A percentile compares a stretch with the other conserved stretches of the same genome.
Conservation (phyloP, 2,113 vertebrate species). For the Phylloscopus trochilus region DNA sequence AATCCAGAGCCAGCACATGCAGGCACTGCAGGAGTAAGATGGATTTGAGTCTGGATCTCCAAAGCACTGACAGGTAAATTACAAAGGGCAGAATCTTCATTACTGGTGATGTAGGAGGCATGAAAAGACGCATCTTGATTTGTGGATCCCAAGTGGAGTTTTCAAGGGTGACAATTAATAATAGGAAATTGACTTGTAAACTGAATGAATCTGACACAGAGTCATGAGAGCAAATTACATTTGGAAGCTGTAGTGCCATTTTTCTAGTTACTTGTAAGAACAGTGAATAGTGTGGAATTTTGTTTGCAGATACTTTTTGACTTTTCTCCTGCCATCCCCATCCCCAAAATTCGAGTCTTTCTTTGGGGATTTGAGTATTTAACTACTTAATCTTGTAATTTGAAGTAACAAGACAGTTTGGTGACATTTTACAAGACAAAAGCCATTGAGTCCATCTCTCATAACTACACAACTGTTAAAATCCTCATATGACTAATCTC, state of each 20-base stretch:
- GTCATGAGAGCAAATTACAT: slow-evolving; percentile 57
- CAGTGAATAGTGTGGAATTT: background rate
- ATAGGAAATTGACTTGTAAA: slow-evolving; percentile 25
- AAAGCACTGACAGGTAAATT: background rate
- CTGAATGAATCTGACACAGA: slow-evolving; percentile 43
- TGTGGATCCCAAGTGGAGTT: slow-evolving; percentile 36
- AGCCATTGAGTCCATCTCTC: slow-evolving; percentile 62
- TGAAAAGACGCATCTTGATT: slow-evolving; percentile 5
- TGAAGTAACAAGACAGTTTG: slow-evolving; percentile 61
- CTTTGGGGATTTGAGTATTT: slow-evolving; percentile 29
- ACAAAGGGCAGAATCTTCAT: slow-evolving; percentile 30
- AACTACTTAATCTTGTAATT: slow-evolving; percentile 50
- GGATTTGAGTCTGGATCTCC: slow-evolving; percentile 10
- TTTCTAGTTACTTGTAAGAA: background rate
- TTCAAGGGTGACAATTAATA: slow-evolving; percentile 55
- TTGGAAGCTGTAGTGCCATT: slow-evolving; percentile 44
- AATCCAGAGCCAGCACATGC: background rate
- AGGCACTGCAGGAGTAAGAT: background rate
- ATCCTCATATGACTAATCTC: slow-evolving; percentile 63
- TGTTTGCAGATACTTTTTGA: background rate
- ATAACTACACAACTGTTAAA: slow-evolving; percentile 62
- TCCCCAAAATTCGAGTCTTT: background rate
- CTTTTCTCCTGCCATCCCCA: background rate
- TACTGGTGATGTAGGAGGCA: slow-evolving; percentile 26
- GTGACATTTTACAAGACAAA: slow-evolving; percentile 65